Evolutionary conservation across 2,113 vertebrate genomes (phyloP).

Genomic region (Danionella cerebrum): DNA sequence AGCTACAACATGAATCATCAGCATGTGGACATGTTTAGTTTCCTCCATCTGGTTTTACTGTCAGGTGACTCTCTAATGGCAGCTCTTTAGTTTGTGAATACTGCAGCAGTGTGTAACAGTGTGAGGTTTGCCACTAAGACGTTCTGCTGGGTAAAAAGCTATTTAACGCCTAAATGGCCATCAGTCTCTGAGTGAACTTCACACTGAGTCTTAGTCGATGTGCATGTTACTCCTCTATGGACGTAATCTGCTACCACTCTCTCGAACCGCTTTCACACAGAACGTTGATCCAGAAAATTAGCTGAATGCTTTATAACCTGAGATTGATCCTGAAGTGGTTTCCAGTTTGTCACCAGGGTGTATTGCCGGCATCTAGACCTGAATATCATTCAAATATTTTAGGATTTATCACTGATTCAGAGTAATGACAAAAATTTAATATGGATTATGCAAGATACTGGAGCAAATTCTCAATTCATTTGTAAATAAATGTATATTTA

Average conservation of each 20-base stretch:
- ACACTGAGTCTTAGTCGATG: constrained; percentile 10
- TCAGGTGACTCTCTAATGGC: constrained; percentile 12
- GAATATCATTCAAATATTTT: too few relatives aligned
- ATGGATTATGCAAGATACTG: too few relatives aligned
- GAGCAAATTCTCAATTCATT: too few relatives aligned
- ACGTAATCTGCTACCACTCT: too few relatives aligned
- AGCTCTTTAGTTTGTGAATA: constrained; percentile 9
- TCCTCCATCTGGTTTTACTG: background rate
- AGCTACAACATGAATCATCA: background rate
- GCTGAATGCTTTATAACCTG: too few relatives aligned
- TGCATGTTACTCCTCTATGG: background rate
- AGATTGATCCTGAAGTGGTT: too few relatives aligned
- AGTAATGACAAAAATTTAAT: too few relatives aligned
- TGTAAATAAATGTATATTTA: too few relatives aligned
- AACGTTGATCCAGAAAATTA: background rate
- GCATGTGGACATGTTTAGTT: constrained; percentile 12
- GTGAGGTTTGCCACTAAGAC: background rate
- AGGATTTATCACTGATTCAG: too few relatives aligned
- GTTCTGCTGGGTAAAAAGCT: background rate
- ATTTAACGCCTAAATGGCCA: constrained; percentile 5
- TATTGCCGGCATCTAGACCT: too few relatives aligned
- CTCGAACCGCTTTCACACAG: background rate
- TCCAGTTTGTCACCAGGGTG: too few relatives aligned
- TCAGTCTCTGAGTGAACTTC: background rate
- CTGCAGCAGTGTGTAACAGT: background rate